Evolutionary conservation across 1,140 invertebrate genomes (phyloP).

Genomic region (Spodoptera frugiperda): DNA sequence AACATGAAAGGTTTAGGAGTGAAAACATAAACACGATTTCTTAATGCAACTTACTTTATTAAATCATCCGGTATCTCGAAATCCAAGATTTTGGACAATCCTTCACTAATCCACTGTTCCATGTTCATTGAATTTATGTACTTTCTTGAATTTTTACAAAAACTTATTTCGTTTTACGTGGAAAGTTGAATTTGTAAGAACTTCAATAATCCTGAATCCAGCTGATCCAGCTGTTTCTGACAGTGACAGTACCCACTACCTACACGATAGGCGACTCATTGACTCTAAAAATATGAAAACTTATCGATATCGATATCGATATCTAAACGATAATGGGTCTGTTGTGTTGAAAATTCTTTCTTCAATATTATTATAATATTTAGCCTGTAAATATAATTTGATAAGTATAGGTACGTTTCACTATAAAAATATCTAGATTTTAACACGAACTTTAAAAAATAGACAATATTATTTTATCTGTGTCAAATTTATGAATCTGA

Average conservation of each 20-base stretch:
- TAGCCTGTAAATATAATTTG: too few species aligned
- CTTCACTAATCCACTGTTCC: conserved; percentile 87
- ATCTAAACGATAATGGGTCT: too few species aligned
- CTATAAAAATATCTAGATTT: too few species aligned
- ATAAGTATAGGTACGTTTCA: too few species aligned
- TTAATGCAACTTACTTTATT: conserved; percentile 84
- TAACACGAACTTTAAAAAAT: too few species aligned
- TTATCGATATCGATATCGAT: too few species aligned
- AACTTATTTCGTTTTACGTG: conserved; percentile 21
- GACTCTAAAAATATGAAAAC: too few species aligned
- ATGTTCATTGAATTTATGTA: conserved; percentile 64
- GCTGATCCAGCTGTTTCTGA: conserved; percentile 4
- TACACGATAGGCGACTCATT: too few species aligned
- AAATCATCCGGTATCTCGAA: conserved; percentile 89
- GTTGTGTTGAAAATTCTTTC: too few species aligned
- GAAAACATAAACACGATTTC: background rate
- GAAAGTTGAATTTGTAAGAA: background rate
- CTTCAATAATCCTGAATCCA: background rate
- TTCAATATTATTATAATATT: too few species aligned
- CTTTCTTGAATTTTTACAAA: background rate
- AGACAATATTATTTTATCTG: too few species aligned
- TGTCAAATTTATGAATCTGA: too few species aligned
- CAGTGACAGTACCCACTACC: background rate
- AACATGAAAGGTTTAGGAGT: background rate
- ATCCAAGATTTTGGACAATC: conserved; percentile 87